Evolutionary conservation across 2,797 vertebrate species (phyloP).

Genomic region (Ceryle rudis): DNA sequence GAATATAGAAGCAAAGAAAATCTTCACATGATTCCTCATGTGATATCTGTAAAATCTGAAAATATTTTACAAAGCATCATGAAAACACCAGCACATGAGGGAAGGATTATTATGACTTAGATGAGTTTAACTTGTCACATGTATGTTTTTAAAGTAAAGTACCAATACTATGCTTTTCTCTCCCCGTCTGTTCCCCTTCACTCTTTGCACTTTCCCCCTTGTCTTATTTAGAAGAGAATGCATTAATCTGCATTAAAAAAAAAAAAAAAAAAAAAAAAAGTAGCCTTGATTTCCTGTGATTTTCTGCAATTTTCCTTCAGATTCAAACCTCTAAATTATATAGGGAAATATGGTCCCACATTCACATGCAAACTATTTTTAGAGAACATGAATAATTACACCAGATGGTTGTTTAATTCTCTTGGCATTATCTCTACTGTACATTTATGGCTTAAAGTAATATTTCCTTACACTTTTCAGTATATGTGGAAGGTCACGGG

Average conservation of each 20-base stretch:
- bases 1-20: not conserved
- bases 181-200: not conserved
- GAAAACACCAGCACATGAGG: not conserved
- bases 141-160: not conserved
- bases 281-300: conserved; percentile 34
- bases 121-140: not conserved
- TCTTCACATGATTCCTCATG: not conserved
- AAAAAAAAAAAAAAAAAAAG: not conserved
- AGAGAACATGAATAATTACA: conserved; percentile 77
- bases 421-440: conserved; percentile 78
- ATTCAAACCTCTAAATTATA: conserved; percentile 66
- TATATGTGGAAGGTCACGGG: conserved; percentile 36
- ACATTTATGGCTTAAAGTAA: conserved; percentile 73
- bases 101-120: not conserved
- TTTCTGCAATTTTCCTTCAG: conserved; percentile 59
- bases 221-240: not conserved
- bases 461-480: conserved; percentile 71
- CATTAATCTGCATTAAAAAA: not conserved
- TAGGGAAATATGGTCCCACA: conserved; percentile 55
- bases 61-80: not conserved
- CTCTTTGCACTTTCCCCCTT: not conserved
- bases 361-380: conserved; percentile 79
- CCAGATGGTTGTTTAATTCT: conserved; percentile 81
- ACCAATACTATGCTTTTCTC: not conserved
- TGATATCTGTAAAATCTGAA: not conserved